Conservation (phyloP, 2,888 invertebrate genomes). For the Neoaliturus tenellus region DNA sequence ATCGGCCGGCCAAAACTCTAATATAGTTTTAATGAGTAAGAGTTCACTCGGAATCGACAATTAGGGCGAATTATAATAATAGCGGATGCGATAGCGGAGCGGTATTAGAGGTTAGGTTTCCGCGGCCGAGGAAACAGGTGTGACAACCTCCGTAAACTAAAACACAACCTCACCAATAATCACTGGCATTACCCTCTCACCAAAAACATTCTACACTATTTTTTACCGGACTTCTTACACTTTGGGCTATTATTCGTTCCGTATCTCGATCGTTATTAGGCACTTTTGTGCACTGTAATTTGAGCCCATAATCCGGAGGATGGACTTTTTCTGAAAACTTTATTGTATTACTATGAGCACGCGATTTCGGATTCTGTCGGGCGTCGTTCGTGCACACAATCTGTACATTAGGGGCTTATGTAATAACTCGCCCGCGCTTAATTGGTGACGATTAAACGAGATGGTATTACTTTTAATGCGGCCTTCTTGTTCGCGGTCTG, state of each 20-base stretch:
- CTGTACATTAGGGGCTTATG: slow-evolving; percentile 21
- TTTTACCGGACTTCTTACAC: slow-evolving; percentile 43
- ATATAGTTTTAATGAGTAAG: slow-evolving; percentile 49
- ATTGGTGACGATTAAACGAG: slow-evolving; percentile 13
- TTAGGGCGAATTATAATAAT: slow-evolving; percentile 53
- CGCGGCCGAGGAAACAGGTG: slow-evolving; percentile 50
- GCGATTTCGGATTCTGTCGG: slow-evolving; percentile 41
- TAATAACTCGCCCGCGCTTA: slow-evolving; percentile 16
- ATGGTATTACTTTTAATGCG: slow-evolving; percentile 38
- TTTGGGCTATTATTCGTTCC: slow-evolving; percentile 45
- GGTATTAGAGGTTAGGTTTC: slow-evolving; percentile 52
- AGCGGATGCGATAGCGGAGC: slow-evolving; percentile 42
- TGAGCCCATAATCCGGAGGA: slow-evolving; percentile 55
- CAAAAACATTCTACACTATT: slow-evolving; percentile 1
- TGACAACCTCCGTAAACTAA: slow-evolving; percentile 1
- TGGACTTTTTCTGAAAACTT: slow-evolving; percentile 53
- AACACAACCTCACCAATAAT: slow-evolving; percentile 10
- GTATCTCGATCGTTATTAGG: slow-evolving; percentile 57
- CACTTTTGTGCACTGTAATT: slow-evolving; percentile 56
- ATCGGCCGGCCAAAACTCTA: slow-evolving; percentile 40
- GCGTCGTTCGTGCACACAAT: slow-evolving; percentile 36
- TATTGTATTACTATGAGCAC: slow-evolving; percentile 42
- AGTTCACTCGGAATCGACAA: slow-evolving; percentile 38
- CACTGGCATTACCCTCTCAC: slow-evolving; percentile 20
- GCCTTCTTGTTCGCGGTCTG: slow-evolving; percentile 24